Base-by-base conservation (phyloP, 2,113 vertebrate species). In the Chinchilla lanigera region DNA sequence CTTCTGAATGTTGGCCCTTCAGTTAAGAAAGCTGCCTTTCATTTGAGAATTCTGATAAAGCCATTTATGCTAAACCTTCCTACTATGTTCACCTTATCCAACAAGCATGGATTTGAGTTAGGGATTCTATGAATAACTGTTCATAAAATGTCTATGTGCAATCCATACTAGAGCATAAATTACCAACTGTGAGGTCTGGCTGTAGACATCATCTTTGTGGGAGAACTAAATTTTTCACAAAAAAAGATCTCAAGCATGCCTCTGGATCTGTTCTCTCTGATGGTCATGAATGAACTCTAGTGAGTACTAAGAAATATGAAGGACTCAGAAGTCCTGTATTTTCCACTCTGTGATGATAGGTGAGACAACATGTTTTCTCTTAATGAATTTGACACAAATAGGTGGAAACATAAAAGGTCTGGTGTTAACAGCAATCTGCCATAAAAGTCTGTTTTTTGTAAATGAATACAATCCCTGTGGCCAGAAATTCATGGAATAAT, bases 161-260 rank as follows among this genome's bases (percentile, higher is more conserved):
- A 82, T 44, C 50, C 7, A 69, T 91, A 90, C 9, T 44, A 91
- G 83, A 96, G 20, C 20, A 89, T 92, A 84, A 93, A 78, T 77
- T n/a, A 41, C 44, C 71, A n/a, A 35, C 78, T 95, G 33, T 93
- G 69, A 77, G 77, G 44, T 67, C 61, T 93, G 87, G 78, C 65
- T 93, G 95, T 86, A 95, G 60, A 93, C 67, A 93, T 78, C 11
- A 93, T 89, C 73, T 94, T 81, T 93, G 85, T 92, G 75, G 41
- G 35, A 95, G 94, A 93, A 73, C 65, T 90, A 81, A 84, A 86
- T 95, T 96, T 54, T 95, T 86, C 65, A 78, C 28, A 94, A n/a
- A 52, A 26, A 78, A 26, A 35, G 24, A 86, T 91, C 47, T 89
- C 44, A 91, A 88, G 47, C 8, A 33, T 54, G 19, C 61, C 47